Base-by-base conservation (phyloP, 2,797 vertebrate species). In the Neomorphus geoffroyi region DNA sequence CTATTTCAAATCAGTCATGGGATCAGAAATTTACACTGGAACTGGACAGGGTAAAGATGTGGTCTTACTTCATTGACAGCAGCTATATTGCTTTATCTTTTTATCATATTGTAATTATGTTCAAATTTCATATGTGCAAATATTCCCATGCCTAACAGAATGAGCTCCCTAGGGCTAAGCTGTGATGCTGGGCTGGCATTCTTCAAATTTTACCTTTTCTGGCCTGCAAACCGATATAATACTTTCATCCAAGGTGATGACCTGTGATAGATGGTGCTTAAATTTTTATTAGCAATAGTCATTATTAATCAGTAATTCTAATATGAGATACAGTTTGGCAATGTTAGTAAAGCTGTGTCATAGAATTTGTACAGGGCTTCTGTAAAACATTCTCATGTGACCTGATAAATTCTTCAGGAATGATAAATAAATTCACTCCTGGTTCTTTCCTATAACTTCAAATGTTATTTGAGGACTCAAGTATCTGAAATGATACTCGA, bases 21-120 rank as follows among this genome's bases (percentile, higher is more conserved):
- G 98, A 99, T 97, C 98, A 99, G 97, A 99, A 98, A 96, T 99
- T 99, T 97, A 98, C 98, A 88, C 98, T 99, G 98, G 98, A 99
- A 97, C 98, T 99, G 92, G 98, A 99, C 97, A 98, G 98, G 98
- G 98, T 99, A 98, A 97, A 97, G 91, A 94, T 57, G 72, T 18
- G 78, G 62, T 39, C 72, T 91, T 88, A 45, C 50, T 80, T 94
- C 60, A 64, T 48, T 86, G 72, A 66, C 41, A 60, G 19, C 37
- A 60, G 19, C 43, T 75, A 23, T 24, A 35, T 66, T 43, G 11
- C 30, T 1, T 46, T 56, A 2, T 56, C 27, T 35, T 15, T 30
- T 41, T 24, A 4, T 39, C 37, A 18, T 4, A 4, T 33, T 83
- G 32, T 58, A 23, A n/a, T 65, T 62, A 32, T 43, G 22, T 74